phyloP scores from a whole-genome alignment of 1,140 invertebrate genomes.

The Euwallacea similis region DNA sequence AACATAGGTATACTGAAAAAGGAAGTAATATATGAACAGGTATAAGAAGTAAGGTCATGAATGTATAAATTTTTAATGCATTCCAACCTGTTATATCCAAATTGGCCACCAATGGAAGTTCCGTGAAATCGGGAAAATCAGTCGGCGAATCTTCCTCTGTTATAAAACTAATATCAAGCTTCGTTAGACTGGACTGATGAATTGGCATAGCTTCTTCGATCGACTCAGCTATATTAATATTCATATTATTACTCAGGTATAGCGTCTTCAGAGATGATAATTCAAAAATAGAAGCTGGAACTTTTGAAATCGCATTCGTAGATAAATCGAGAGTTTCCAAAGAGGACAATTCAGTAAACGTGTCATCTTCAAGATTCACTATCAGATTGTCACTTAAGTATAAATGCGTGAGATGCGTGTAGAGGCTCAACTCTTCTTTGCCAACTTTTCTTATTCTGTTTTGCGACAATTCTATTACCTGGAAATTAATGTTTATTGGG shows the following conservation, averaged over 20 bases:
- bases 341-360: constrained; percentile 51
- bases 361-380: constrained; percentile 59
- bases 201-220: constrained; percentile 43
- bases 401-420: constrained; percentile 60
- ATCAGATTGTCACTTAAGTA: constrained; percentile 66
- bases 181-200: constrained; percentile 35
- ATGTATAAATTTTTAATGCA: background rate
- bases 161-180: constrained; percentile 45
- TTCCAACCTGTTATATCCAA: constrained; percentile 41
- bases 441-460: constrained; percentile 63
- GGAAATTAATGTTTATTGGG: constrained; percentile 37
- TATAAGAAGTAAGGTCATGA: background rate
- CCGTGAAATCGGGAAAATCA: constrained; percentile 43
- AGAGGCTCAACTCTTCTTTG: constrained; percentile 58
- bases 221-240: constrained; percentile 42
- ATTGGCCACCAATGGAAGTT: constrained; percentile 38
- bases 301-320: constrained; percentile 48
- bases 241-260: constrained; percentile 60
- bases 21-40: background rate
- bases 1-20: too few species aligned
- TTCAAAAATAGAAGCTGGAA: constrained; percentile 60
- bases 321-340: constrained; percentile 44
- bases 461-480: constrained; percentile 65
- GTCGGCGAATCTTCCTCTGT: constrained; percentile 33
- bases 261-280: constrained; percentile 61